A percentile compares a stretch with the other conserved stretches of the same genome.
phyloP scores from a whole-genome alignment of 2,113 vertebrate species.

The Tenrec ecaudatus region DNA sequence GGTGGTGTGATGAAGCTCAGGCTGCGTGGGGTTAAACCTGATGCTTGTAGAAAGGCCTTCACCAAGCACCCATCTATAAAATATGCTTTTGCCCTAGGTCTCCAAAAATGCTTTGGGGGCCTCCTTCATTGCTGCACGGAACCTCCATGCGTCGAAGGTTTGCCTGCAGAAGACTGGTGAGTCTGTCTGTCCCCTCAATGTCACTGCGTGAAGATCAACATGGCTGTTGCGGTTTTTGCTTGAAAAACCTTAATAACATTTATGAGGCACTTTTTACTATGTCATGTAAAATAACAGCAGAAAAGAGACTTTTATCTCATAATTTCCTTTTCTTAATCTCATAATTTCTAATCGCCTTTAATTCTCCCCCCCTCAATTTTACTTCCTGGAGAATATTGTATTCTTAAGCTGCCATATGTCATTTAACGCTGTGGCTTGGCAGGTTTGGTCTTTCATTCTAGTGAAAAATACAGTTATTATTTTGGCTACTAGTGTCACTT shows the following conservation, averaged over 20 bases:
- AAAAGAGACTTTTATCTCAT: not conserved
- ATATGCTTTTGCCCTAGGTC: constrained; percentile 85
- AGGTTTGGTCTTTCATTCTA: constrained; percentile 4
- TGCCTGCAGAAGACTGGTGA: constrained; percentile 95
- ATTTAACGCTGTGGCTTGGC: not conserved
- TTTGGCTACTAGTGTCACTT: not conserved
- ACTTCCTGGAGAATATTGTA: not conserved
- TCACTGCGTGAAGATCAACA: not conserved
- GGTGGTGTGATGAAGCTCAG: not conserved
- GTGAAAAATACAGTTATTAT: not conserved
- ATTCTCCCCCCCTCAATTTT: not conserved
- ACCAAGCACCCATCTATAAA: not conserved
- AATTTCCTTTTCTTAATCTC: not conserved
- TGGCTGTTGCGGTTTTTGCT: not conserved
- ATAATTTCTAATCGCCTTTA: not conserved
- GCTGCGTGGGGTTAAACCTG: not conserved
- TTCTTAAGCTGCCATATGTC: constrained; percentile 1
- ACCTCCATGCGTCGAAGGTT: constrained; percentile 92
- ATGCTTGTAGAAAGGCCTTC: not conserved
- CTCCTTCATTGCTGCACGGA: constrained; percentile 93
- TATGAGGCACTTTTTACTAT: not conserved
- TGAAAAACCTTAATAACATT: not conserved
- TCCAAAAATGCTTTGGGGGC: constrained; percentile 92
- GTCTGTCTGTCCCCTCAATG: constrained; percentile 47
- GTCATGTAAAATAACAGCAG: not conserved